Conservation (phyloP, 2,888 invertebrate species). For the Oligia fasciuncula region DNA sequence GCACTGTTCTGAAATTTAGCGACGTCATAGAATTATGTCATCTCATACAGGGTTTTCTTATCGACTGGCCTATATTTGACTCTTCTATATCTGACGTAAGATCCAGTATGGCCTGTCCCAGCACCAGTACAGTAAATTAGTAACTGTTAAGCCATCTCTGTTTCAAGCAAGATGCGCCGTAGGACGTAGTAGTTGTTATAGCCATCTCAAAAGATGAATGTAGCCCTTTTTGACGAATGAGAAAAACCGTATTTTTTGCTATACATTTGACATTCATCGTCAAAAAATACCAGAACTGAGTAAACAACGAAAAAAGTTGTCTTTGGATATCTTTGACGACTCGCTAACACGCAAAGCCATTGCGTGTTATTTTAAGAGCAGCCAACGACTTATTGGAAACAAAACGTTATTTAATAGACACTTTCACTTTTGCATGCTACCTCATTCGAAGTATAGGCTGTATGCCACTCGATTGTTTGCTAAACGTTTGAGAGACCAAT, state of each 20-base stretch:
- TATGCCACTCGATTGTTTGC: slow-evolving; percentile 29
- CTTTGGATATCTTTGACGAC: slow-evolving; percentile 19
- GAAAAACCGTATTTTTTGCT: slow-evolving; percentile 9
- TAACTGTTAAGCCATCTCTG: background rate
- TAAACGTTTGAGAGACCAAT: slow-evolving; percentile 47
- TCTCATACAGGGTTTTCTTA: slow-evolving; percentile 28
- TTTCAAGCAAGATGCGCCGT: background rate
- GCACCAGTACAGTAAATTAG: background rate
- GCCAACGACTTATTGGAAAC: slow-evolving; percentile 12
- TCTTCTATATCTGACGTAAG: background rate
- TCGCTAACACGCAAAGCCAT: slow-evolving; percentile 16
- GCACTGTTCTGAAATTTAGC: slow-evolving; percentile 25
- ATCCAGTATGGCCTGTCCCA: background rate
- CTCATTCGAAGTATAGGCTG: slow-evolving; percentile 27
- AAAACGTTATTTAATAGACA: slow-evolving; percentile 31
- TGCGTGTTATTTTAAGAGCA: slow-evolving; percentile 34
- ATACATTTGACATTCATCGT: slow-evolving; percentile 10
- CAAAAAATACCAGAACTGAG: slow-evolving; percentile 17
- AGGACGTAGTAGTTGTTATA: no score
- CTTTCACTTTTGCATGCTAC: slow-evolving; percentile 48
- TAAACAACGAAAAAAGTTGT: slow-evolving; percentile 32
- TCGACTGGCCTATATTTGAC: slow-evolving; percentile 15
- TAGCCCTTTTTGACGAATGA: background rate
- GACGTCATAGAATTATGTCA: slow-evolving; percentile 35
- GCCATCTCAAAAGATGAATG: background rate